Evolutionary conservation across 1,140 invertebrate species (phyloP).

Genomic region (Cepaea nemoralis): DNA sequence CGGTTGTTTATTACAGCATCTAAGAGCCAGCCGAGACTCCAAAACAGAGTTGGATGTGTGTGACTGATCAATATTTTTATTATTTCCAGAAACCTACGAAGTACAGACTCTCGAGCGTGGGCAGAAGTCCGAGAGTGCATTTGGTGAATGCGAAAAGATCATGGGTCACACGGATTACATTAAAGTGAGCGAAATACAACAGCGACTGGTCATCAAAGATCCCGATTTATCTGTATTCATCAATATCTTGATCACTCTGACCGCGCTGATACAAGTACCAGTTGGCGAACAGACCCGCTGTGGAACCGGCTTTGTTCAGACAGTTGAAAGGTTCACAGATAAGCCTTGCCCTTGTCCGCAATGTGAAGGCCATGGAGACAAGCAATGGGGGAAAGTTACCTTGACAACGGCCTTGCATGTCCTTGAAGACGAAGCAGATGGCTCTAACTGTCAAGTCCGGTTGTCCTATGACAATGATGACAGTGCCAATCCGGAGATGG

Average conservation of each 20-base stretch:
- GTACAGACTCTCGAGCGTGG: too few relatives aligned
- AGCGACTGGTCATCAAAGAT: too few relatives aligned
- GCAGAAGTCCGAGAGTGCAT: too few relatives aligned
- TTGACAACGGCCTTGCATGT: background rate
- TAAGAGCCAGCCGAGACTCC: background rate
- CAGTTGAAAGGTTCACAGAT: background rate
- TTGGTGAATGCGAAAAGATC: too few relatives aligned
- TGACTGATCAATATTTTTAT: too few relatives aligned
- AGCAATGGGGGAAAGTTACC: background rate
- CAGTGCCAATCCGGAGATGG: background rate
- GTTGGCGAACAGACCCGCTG: background rate
- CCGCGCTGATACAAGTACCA: background rate
- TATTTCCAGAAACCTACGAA: too few relatives aligned
- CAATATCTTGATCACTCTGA: too few relatives aligned
- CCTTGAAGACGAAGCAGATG: background rate
- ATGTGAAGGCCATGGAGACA: background rate
- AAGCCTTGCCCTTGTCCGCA: background rate
- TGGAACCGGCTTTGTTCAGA: slow-evolving; percentile 8
- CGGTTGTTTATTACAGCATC: background rate
- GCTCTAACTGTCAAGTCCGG: background rate
- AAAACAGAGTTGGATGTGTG: too few relatives aligned
- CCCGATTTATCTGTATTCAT: too few relatives aligned
- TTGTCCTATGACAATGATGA: background rate
- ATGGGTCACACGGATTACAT: too few relatives aligned
- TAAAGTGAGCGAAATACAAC: too few relatives aligned